Base-by-base conservation (phyloP, 1,140 invertebrate species). In the Drosophila simulans region DNA sequence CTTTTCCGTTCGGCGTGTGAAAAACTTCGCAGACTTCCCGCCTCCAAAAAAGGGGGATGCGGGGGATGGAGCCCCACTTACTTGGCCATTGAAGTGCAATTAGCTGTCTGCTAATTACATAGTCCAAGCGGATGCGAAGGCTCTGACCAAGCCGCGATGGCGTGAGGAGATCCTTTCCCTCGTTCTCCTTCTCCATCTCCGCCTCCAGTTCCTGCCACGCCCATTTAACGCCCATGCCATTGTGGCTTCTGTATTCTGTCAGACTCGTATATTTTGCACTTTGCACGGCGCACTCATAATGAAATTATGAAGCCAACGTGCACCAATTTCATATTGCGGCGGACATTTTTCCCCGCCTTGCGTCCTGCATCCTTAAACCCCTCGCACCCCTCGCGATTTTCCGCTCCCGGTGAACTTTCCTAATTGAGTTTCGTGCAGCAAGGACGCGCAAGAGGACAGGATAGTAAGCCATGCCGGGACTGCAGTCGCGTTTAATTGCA, bases 291-390 rank as follows among this genome's bases (percentile, higher is more conserved):
- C 78, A 58, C 74, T 86, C 83, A 88, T 86, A 86, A 86, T 86
- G 63, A 86, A 88, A 86, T 86, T 82, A 86, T 86, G 75, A 86
- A 82, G 71, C 59, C 79, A 86, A 88, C 83, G 83, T 86, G 83
- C 83, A 73, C 79, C 83, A 86, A 86, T 86, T 86, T 86, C 57
- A 77, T 59, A 86, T 86, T 85, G 77, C 64, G 82, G 69, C 60
- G 31, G 52, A 37, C 25, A 48, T 43, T 43, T 34, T 39, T 15
- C 37, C 27, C 5, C 49, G 34, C 15, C n/a, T 35, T 34, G 27
- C n/a, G 54, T 20, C 15, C 27, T 22, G n/a, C 46, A 25, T 46
- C 10, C 20, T 22, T 13, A 10, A 10, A 11, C n/a, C 3, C 43
- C 43, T 7, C 42, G 31, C 42, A 45, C 17, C 4, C 43, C 15